Conservation (phyloP, 2,888 invertebrate genomes). For the Helicoverpa assulta region DNA sequence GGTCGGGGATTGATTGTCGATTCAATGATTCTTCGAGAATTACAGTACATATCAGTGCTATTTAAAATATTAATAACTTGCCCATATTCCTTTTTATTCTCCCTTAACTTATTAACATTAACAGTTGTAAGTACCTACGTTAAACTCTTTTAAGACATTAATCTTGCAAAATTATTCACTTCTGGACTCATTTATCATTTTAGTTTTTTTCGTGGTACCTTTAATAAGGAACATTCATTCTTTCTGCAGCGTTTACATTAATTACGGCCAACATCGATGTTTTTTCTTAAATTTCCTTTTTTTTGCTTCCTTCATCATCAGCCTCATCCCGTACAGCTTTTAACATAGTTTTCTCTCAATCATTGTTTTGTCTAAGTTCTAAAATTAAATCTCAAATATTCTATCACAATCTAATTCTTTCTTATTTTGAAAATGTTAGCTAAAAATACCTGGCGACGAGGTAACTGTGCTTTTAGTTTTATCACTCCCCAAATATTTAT, state of each 20-base stretch:
- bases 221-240: background rate
- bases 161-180: slow-evolving; percentile 40
- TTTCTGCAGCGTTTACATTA: slow-evolving; percentile 13
- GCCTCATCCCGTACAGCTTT: background rate
- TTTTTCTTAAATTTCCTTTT: background rate
- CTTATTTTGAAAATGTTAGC: slow-evolving; percentile 5
- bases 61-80: too few species aligned
- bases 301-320: background rate
- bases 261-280: slow-evolving; percentile 19
- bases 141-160: slow-evolving; percentile 34
- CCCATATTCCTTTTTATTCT: background rate
- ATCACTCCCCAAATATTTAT: slow-evolving; percentile 32
- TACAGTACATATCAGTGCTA: too few species aligned
- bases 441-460: slow-evolving; percentile 24
- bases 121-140: slow-evolving; percentile 2
- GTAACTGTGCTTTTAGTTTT: slow-evolving; percentile 37
- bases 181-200: slow-evolving; percentile 32
- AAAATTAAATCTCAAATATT: background rate
- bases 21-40: background rate
- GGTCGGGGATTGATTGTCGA: background rate
- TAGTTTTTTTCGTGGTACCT: slow-evolving; percentile 6
- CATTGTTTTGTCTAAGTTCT: background rate
- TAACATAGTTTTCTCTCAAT: slow-evolving; percentile 7
- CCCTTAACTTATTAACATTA: slow-evolving; percentile 8
- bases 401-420: background rate